Base-by-base conservation (phyloP, 23 tunicate species). In the Phallusia fumigata region DNA sequence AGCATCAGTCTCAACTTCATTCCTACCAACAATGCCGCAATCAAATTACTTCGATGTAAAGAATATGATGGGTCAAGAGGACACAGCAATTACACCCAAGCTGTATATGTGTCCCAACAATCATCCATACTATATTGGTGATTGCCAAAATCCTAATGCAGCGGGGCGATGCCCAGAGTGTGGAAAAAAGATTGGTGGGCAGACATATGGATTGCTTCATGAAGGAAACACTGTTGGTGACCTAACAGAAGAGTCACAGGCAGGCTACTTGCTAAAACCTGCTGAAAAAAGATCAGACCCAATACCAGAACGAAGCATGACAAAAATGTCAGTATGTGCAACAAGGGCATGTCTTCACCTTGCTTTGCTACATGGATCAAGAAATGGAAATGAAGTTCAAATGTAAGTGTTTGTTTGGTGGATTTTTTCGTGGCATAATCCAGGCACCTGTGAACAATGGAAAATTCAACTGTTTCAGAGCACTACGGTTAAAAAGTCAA, bases 21-120 rank as follows among this genome's bases (percentile, higher is more conserved):
- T 85, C 45, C 58, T 90, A 0, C 95, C 95, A 40, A 88, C 89
- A n/a, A 90, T 90, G 95, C 95, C 95, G 44, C 82, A 80, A 32
- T 80, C 84, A 0, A 36, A 65, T 28, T 84, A 53, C 64, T 90
- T 85, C 81, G 64, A 65, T 33, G 79, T 78, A 19, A 85, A 76
- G 50, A 78, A 85, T 81, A 34, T 81, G 35, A 35, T 85, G 31
- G 65, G 36, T 0, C 84, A 72, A 31, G 89, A 85, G 33, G 18
- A 51, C 83, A 2, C 80, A 50, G 22, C 33, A 52, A 35, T 32
- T 5, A 2, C 84, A 0, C 80, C 80, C 16, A 85, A 80, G 50
- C 31, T 77, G 53, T 86, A 85, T 47, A 45, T 82, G 21, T 90
- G 95, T 78, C 95, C 95, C 16, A 90, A 90, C 74, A 86, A 86